Evolutionary conservation across 2,797 vertebrate species (phyloP).

Genomic region (Etheostoma nigrum): DNA sequence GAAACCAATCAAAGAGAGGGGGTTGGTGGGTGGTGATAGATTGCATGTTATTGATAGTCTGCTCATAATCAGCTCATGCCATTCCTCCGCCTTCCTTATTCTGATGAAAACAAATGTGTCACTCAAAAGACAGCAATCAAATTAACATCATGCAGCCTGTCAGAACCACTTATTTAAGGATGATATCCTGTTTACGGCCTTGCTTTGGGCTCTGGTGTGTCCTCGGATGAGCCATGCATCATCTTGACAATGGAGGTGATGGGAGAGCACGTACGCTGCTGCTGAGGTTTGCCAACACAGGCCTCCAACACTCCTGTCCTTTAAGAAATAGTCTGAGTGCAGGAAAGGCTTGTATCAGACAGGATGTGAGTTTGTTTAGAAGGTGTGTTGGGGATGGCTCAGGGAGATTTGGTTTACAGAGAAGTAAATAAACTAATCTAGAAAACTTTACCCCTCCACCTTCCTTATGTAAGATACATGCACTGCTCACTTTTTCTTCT

Average conservation of each 20-base stretch:
- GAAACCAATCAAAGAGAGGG: neutral
- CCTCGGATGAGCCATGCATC: conserved; percentile 52
- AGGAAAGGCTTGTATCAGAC: conserved; percentile 17
- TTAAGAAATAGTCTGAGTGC: conserved; percentile 27
- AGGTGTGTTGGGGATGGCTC: conserved; percentile 39
- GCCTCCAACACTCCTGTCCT: conserved; percentile 28
- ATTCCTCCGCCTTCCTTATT: conserved; percentile 13
- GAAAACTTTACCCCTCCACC: conserved; percentile 1
- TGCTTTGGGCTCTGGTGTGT: conserved; percentile 39
- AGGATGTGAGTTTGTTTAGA: neutral
- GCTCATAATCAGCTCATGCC: conserved; percentile 25
- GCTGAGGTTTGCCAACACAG: conserved; percentile 15
- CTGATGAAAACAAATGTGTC: conserved; percentile 48
- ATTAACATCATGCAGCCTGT: conserved; percentile 65
- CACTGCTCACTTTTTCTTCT: conserved; percentile 8
- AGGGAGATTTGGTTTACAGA: conserved; percentile 50
- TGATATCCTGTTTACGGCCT: conserved; percentile 49
- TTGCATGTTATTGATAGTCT: conserved; percentile 24
- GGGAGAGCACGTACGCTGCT: conserved; percentile 21
- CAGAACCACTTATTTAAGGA: conserved; percentile 58
- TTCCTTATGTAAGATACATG: conserved; percentile 9
- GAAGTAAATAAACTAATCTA: conserved; percentile 40
- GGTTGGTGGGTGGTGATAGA: conserved; percentile 9
- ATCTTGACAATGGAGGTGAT: conserved; percentile 47
- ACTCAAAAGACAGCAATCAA: conserved; percentile 57